Percentiles rank a stretch among this genome's conserved stretches.
phyloP scores from a whole-genome alignment of 2,113 vertebrate genomes.

The Haemorhous mexicanus region DNA sequence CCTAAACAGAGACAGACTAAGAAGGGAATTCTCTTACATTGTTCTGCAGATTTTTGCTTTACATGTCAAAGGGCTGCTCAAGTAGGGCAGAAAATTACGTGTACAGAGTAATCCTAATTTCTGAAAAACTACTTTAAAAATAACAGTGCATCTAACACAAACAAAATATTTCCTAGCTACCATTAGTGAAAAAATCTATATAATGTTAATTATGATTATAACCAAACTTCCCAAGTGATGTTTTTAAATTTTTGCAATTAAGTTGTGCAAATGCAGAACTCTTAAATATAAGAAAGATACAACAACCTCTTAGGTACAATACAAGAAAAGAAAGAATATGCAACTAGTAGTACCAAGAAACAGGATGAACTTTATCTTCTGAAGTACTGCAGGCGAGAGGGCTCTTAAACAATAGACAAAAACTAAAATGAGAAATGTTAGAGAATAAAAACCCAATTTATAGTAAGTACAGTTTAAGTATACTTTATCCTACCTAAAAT shows the following conservation, averaged over 20 bases:
- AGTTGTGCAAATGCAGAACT: background rate
- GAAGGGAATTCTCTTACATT: background rate
- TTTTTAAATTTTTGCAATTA: background rate
- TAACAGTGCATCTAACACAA: background rate
- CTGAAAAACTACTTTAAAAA: background rate
- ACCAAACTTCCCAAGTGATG: background rate
- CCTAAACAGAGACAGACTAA: background rate
- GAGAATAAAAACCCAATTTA: background rate
- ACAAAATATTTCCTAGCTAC: background rate
- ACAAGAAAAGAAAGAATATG: background rate
- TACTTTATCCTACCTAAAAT: background rate
- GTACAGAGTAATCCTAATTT: background rate
- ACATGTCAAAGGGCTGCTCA: background rate
- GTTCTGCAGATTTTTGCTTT: background rate
- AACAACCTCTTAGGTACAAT: background rate
- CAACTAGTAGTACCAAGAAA: conserved; percentile 7
- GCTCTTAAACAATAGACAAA: conserved; percentile 4
- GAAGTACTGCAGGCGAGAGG: background rate
- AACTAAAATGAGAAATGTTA: conserved; percentile 15
- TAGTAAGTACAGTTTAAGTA: background rate
- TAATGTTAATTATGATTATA: background rate
- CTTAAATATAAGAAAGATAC: background rate
- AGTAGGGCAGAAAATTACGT: background rate
- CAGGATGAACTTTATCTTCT: background rate
- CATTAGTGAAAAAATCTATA: background rate